Evolutionary conservation across 2,888 invertebrate species (phyloP).

Genomic region (Eristalis arbustorum): DNA sequence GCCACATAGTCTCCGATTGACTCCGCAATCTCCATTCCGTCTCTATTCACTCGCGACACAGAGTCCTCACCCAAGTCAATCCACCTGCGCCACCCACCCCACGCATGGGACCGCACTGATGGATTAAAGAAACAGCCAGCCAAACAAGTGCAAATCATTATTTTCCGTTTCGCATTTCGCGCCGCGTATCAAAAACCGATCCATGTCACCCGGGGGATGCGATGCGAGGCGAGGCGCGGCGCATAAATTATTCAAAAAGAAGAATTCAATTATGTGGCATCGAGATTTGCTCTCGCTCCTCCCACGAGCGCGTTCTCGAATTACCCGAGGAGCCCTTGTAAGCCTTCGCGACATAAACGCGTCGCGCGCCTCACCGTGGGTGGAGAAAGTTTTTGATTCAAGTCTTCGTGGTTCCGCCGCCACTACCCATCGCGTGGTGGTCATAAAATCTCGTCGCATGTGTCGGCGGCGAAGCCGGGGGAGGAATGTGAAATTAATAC

Average conservation of each 20-base stretch:
- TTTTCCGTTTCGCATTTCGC: neutral
- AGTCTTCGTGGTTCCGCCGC: conserved; percentile 10
- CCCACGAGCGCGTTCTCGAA: neutral
- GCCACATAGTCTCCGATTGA: too few species aligned
- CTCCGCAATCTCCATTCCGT: too few species aligned
- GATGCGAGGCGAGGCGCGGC: neutral
- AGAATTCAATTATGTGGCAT: conserved; percentile 28
- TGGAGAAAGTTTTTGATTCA: conserved; percentile 14
- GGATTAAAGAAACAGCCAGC: neutral
- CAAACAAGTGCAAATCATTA: neutral
- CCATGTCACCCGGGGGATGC: neutral
- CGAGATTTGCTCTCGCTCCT: conserved; percentile 1
- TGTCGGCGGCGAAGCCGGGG: neutral
- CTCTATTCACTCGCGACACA: too few species aligned
- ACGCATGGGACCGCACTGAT: neutral
- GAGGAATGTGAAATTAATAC: conserved; percentile 11
- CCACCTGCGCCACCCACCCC: too few species aligned
- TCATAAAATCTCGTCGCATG: conserved; percentile 11
- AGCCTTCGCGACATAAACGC: neutral
- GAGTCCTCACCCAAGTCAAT: too few species aligned
- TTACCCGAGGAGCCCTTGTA: neutral
- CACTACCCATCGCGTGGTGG: neutral
- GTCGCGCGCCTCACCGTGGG: neutral
- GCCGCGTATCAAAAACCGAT: neutral
- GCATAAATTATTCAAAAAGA: conserved; percentile 9